A percentile compares a stretch with the other conserved stretches of the same genome.
These are phyloP conservation scores for Palaemon carinicauda DNA, from an alignment of 1,140 invertebrate species.

Conservation along the genomic window DNA sequence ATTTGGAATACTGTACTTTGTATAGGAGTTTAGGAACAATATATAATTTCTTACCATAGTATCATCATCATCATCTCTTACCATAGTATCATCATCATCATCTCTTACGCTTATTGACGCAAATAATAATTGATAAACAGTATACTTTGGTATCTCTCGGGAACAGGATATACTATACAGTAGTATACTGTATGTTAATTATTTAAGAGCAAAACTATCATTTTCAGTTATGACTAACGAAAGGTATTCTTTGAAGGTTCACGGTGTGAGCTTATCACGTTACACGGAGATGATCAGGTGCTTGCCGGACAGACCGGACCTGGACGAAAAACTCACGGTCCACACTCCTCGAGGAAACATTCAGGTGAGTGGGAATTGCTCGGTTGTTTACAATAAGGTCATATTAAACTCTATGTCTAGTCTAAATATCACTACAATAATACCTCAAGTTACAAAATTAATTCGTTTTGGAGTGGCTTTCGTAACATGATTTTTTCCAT, in stretches of 20 bases:
- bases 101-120: too few species aligned
- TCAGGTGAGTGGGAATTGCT: slow-evolving; percentile 13
- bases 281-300: slow-evolving; percentile 78
- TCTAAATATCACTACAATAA: background rate
- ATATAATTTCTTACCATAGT: too few species aligned
- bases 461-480: too few species aligned
- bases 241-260: slow-evolving; percentile 62
- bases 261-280: slow-evolving; percentile 76
- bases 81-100: too few species aligned
- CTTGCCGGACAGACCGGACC: slow-evolving; percentile 52
- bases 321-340: slow-evolving; percentile 53
- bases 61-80: too few species aligned
- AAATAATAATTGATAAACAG: too few species aligned
- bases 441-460: background rate
- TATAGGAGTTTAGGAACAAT: too few species aligned
- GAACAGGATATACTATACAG: too few species aligned
- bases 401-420: background rate
- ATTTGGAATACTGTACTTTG: too few species aligned
- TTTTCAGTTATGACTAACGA: background rate
- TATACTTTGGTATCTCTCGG: too few species aligned
- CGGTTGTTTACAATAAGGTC: background rate
- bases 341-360: slow-evolving; percentile 58
- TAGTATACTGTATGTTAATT: background rate
- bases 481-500: too few species aligned
- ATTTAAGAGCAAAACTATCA: background rate